Conservation (phyloP, 2,113 vertebrate genomes). For the Cairina moschata region DNA sequence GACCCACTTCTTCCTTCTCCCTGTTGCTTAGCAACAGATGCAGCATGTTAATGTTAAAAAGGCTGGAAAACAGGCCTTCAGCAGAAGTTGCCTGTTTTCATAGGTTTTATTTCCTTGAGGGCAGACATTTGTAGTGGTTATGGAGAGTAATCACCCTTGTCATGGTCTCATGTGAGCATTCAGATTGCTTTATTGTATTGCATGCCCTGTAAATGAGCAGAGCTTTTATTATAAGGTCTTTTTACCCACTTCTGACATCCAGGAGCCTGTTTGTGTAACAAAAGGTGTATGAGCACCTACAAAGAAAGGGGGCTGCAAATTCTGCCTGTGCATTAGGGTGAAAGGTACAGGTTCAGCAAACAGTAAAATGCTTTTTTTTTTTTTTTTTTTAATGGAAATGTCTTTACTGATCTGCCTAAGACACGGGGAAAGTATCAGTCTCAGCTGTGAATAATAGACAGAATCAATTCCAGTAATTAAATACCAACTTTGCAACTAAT, state of each 20-base stretch:
- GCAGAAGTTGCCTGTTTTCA: slow-evolving; percentile 9
- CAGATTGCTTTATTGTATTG: slow-evolving; percentile 10
- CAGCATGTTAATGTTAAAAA: slow-evolving; percentile 44
- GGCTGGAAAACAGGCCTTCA: slow-evolving; percentile 29
- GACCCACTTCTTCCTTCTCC: slow-evolving; percentile 62
- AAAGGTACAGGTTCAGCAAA: neutral
- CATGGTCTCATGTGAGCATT: slow-evolving; percentile 32
- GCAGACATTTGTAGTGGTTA: slow-evolving; percentile 31
- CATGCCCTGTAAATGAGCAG: slow-evolving; percentile 14
- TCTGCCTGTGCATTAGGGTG: neutral
- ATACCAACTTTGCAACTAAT: neutral
- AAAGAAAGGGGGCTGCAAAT: neutral
- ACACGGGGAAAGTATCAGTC: neutral
- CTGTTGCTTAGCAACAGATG: slow-evolving; percentile 69
- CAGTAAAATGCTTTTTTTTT: neutral
- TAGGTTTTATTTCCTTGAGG: slow-evolving; percentile 33
- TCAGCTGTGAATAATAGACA: neutral
- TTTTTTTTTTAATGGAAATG: neutral
- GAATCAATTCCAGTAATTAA: slow-evolving; percentile 24
- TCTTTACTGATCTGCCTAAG: neutral
- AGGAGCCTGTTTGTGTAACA: neutral
- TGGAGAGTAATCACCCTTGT: slow-evolving; percentile 45
- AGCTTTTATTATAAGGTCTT: neutral
- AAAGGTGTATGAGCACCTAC: neutral
- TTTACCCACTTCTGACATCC: neutral